Evolutionary conservation across 2,888 invertebrate species (phyloP).

Genomic region (Drosophila engyochracea): DNA sequence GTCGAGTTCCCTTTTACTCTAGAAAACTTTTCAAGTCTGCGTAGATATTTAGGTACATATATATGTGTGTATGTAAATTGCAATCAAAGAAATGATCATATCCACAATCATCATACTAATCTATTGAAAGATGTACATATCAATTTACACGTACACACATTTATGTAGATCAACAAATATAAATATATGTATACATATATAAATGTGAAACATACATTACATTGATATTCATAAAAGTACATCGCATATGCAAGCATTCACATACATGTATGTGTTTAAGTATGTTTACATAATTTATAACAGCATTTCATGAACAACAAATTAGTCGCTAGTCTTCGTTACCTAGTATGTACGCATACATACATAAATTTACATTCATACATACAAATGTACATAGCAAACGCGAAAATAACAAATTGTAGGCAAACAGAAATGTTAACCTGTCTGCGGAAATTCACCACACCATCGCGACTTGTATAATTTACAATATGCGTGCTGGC

Average conservation of each 20-base stretch:
- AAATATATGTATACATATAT: background rate
- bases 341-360: slow-evolving; percentile 1
- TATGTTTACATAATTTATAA: slow-evolving; percentile 6
- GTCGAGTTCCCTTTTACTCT: background rate
- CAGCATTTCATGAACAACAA: slow-evolving; percentile 17
- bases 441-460: slow-evolving; percentile 62
- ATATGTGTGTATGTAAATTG: background rate
- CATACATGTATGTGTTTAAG: background rate
- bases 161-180: background rate
- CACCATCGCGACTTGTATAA: slow-evolving; percentile 25
- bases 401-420: slow-evolving; percentile 44
- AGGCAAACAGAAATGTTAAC: slow-evolving; percentile 59
- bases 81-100: slow-evolving; percentile 3
- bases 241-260: slow-evolving; percentile 1
- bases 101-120: background rate
- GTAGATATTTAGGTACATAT: background rate
- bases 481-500: slow-evolving; percentile 38
- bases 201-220: background rate
- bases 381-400: background rate
- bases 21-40: background rate
- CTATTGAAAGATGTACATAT: background rate
- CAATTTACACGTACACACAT: background rate
- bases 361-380: background rate
- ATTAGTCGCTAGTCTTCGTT: slow-evolving; percentile 20
- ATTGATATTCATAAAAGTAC: background rate